These are phyloP conservation scores for Acleris holmiana DNA, from an alignment of 2,888 invertebrate species.

Conservation along the genomic window DNA sequence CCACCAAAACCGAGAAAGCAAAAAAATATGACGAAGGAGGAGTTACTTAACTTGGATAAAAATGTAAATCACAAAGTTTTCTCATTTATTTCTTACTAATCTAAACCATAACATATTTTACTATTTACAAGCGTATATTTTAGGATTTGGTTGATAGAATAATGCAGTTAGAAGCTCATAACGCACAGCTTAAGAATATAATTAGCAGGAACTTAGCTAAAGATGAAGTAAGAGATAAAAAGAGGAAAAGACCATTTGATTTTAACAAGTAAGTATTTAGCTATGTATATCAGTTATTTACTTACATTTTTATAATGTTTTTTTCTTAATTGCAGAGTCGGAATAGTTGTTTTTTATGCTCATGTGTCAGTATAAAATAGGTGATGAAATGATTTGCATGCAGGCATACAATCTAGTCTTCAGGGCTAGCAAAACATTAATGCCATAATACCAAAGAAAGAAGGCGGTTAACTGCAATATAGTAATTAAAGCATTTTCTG, in stretches of 20 bases:
- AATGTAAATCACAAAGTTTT: slow-evolving; percentile 49
- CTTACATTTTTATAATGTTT: no score
- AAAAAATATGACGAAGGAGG: slow-evolving; percentile 52
- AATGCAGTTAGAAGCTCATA: slow-evolving; percentile 90
- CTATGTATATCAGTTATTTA: no score
- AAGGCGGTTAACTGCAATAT: no score
- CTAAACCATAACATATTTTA: slow-evolving; percentile 44
- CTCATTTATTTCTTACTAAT: slow-evolving; percentile 11
- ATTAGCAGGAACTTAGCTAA: slow-evolving; percentile 80
- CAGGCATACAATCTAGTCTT: no score
- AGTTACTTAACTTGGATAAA: slow-evolving; percentile 61
- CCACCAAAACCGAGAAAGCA: slow-evolving; percentile 57
- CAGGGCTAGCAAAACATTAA: no score
- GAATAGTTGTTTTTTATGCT: no score
- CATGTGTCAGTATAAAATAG: no score
- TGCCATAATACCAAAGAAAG: no score
- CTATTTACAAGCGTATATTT: slow-evolving; percentile 45
- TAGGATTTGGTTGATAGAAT: slow-evolving; percentile 90
- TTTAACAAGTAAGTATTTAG: slow-evolving; percentile 76
- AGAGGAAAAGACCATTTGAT: slow-evolving; percentile 83
- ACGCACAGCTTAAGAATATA: slow-evolving; percentile 89
- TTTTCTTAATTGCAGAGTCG: no score
- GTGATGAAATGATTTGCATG: no score
- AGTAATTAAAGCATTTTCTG: no score
- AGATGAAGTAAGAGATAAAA: slow-evolving; percentile 41